Evolutionary conservation across 2,888 invertebrate genomes (phyloP), one percentile per base, ranked within the genome.

Genomic region (Oligia fasciuncula): DNA sequence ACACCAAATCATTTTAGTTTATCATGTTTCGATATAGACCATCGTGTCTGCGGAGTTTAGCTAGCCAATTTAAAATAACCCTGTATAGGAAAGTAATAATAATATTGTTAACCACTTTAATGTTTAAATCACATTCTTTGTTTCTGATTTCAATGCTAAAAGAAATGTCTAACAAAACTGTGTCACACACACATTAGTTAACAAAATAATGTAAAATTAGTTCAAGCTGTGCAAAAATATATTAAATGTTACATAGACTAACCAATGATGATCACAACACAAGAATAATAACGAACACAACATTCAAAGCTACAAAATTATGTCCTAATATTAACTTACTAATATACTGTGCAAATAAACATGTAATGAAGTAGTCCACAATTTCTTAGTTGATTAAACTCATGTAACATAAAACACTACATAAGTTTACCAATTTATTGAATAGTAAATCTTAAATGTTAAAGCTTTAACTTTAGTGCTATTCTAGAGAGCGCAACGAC

Each of bases 361-460:
- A 14, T 43, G n/a, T 4, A 29, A 17, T 67, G 4, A 29, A 46
- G 29, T 51, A 35, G 5, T 13, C 8, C 1, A 68, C n/a, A 62
- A 68, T 78, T 35, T 62, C 43, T 51, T 6, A 0, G 1, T 51
- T 19, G 23, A 62, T n/a, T 60, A 17, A 23, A 62, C 60, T 35
- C 9, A 4, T 67, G 49, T 29, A 68, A 81, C 54, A 54, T 60
- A 54, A 49, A 49, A 72, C 65, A 76, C 5, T n/a, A 23, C 46
- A n/a, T 62, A 81, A n/a, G 3, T 46, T 60, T 60, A 82, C 46
- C 35, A 70, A 70, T 62, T 73, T 70, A 77, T 23, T 49, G 46
- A 62, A 75, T 43, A 19, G 19, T 76, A 43, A 72, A 73, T 54
- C 9, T 49, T 1, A 29, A 65, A 43, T 51, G 6, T 14, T 49